Evolutionary conservation across 2,888 invertebrate species (phyloP).

Genomic region (Protonemura montana): DNA sequence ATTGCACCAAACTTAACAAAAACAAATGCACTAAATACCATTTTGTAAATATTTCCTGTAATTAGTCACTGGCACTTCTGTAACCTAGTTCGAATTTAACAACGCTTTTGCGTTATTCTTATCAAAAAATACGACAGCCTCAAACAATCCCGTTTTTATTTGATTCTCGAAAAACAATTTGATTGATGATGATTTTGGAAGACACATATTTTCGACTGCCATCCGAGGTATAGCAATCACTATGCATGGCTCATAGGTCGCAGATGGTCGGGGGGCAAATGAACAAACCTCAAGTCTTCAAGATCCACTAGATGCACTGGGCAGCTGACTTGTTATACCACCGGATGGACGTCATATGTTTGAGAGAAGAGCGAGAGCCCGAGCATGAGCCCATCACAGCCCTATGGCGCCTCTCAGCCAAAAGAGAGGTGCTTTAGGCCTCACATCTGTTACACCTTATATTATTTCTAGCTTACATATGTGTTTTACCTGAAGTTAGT

Average conservation of each 20-base stretch:
- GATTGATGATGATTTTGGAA: not conserved
- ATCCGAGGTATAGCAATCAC: not conserved
- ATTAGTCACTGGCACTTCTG: not conserved
- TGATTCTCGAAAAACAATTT: not conserved
- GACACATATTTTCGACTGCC: not conserved
- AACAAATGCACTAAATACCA: not conserved
- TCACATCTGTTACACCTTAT: conserved; percentile 22
- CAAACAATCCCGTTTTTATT: not conserved
- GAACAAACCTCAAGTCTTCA: not conserved
- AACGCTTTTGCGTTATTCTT: not conserved
- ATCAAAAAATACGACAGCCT: not conserved
- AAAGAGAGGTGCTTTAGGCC: not conserved
- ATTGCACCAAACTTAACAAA: not conserved
- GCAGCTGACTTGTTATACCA: conserved; percentile 19
- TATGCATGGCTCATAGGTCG: too few species aligned
- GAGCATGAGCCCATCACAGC: not conserved
- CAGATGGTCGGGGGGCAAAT: conserved; percentile 1
- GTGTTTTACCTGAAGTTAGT: not conserved
- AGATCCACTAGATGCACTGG: conserved; percentile 8
- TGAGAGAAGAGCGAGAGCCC: not conserved
- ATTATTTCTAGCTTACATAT: not conserved
- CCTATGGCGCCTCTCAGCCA: conserved; percentile 8
- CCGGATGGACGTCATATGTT: conserved; percentile 33
- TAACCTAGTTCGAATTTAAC: not conserved
- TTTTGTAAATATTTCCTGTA: conserved; percentile 3